Evolutionary conservation across 2,888 invertebrate species (phyloP), one percentile per base, ranked within the genome.

Genomic region (Drosophila dives): DNA sequence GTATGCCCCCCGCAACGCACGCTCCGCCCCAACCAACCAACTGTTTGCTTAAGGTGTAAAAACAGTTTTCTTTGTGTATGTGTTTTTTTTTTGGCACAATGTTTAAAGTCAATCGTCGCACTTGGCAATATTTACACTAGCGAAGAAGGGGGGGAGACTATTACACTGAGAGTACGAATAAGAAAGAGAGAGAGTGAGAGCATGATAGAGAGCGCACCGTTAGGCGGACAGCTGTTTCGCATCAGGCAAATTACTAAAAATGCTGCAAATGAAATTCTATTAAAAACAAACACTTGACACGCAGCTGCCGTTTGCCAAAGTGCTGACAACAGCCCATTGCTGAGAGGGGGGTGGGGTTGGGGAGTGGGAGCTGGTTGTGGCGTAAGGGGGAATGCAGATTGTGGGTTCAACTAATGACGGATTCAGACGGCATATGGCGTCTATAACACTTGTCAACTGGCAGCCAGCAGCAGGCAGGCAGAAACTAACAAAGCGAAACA

Each of bases 271-370:
- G 85, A 85, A 85, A 86, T 86, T 86, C 90, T 87, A 86, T 86
- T 89, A 87, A 89, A 89, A 89, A 89, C 75, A 86, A 86, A 86
- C 85, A 86, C 86, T 85, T 83, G 86, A 89, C 89, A 87, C 81
- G 70, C 85, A 87, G 88, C 80, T 81, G 85, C 79, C 75, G 60
- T 64, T 65, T 64, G 78, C 63, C 72, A 67, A 79, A 81, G 74
- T 65, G 72, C 54, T 56, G 62, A 50, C 58, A 48, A 34, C 17
- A 53, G 38, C 8, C 15, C 23, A 4, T 4, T 1, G 15, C 36
- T 29, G 4, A 32, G 32, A 50, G 17, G 12, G 32, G 1, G 34
- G 20, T 2, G n/a, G n/a, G 7, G 17, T 3, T 2, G 4, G 8
- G 23, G 6, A 2, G 6, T 0, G 12, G 23, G 26, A 17, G 40